Base-by-base conservation (phyloP, 2,888 invertebrate species). In the Drosophila flavopinicola region DNA sequence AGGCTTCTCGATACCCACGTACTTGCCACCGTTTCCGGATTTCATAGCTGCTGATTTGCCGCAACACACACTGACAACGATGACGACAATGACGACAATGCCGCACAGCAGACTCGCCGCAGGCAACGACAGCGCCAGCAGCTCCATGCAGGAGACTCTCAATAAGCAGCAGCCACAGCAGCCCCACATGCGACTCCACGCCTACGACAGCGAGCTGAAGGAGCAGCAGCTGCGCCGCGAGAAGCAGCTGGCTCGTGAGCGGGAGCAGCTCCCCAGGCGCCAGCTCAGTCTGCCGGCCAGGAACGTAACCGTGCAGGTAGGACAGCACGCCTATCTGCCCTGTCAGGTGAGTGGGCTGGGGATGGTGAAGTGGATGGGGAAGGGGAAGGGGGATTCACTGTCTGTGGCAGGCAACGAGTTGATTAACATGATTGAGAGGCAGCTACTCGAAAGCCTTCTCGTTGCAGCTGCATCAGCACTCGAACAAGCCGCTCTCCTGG, bases 221-320 rank as follows among this genome's bases (percentile, higher is more conserved):
- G 86, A 70, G 27, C 52, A 53, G 48, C 84, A 80, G 30, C 17
- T 80, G 56, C 57, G 74, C 4, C 80, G 80, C 0, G 86, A 83
- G 17, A 86, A 86, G 63, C 77, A 85, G 53, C 67, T 80, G 80
- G 86, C 86, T 11, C 67, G 63, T 37, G 87, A 83, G 35, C 61
- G 78, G 41, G 82, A 79, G 25, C 66, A 56, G 52, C 33, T 72
- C 49, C 75, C 84, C n/a, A 73, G 76, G 1, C 78, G 74, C 9
- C 87, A 76, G 53, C 85, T 87, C 37, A 87, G 83, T 38, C 76
- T 78, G 47, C 83, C 77, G n/a, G 67, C 88, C 33, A 95, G 95
- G 90, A 97, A 97, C 92, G 95, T 97, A 91, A 97, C 97, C 63
- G 96, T 96, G 73, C 97, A 97, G 92, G 93, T 96, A 87, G 97